Evolutionary conservation across 2,113 vertebrate genomes (phyloP).

Genomic region (Petroica traversi): DNA sequence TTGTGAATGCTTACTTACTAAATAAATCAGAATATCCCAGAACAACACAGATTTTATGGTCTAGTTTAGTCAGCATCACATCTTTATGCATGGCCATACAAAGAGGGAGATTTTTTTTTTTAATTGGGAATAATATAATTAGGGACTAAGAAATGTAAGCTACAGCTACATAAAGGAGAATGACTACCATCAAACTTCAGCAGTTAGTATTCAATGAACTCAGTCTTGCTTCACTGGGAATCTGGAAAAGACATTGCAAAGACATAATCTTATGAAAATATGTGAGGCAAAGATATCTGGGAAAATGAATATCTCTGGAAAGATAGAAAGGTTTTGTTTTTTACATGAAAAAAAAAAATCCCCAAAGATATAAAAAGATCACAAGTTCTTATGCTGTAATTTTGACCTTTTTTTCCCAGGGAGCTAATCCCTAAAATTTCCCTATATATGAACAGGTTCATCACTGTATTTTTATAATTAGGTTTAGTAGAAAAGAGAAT

Average conservation of each 20-base stretch:
- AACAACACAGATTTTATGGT: neutral
- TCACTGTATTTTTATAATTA: neutral
- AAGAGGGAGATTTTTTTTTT: neutral
- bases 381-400: neutral
- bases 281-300: neutral
- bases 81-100: too few relatives aligned
- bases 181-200: neutral
- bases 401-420: neutral
- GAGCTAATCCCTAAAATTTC: neutral
- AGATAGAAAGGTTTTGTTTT: neutral
- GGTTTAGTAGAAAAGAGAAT: neutral
- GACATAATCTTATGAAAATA: neutral
- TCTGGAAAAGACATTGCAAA: conserved; percentile 38
- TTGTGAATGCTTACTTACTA: neutral
- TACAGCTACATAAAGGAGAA: neutral
- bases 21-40: neutral
- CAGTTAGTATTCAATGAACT: neutral
- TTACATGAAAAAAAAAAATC: neutral
- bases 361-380: neutral
- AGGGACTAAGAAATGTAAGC: neutral
- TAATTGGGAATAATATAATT: neutral
- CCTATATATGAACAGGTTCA: neutral
- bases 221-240: neutral
- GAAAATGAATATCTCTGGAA: neutral
- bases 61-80: neutral